Base-by-base conservation (phyloP, 2,797 vertebrate genomes). In the Chelon auratus region DNA sequence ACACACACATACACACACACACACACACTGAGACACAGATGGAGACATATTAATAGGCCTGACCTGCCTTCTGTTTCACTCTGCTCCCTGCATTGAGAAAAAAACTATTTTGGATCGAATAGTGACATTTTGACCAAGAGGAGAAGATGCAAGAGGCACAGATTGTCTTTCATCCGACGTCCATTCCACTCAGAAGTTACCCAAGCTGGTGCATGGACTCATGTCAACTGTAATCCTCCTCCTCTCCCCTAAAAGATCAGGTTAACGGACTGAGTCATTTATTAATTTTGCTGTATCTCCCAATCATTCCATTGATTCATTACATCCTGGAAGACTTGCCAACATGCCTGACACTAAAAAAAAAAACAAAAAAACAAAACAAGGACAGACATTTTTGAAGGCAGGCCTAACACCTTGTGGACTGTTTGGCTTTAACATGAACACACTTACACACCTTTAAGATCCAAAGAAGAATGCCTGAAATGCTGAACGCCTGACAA, bases 381-480 rank as follows among this genome's bases (percentile, higher is more conserved):
- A 40, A 24, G 30, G 42, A 65, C 18, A 53, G 26, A 50, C 40
- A 40, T 56, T 26, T 70, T 65, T 62, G 9, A 11, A 75, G 52
- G 36, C 66, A 37, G 62, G 58, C 50, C 48, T 39, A 43, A 73
- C 72, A 79, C 62, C 67, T 10, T 48, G 69, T 77, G 50, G 74
- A 79, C 77, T 71, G 60, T 58, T 67, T 73, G 73, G 82, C 78
- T 84, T 83, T 47, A 75, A 82, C 40, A 68, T 56, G 65, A 69
- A 82, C 52, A 72, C 72, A 85, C 80, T 67, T 50, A 83, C 78
- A 80, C 75, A 88, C 76, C 53, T 84, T 83, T 82, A 76, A 76
- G 82, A 90, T 91, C 90, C 92, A 94, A 93, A 93, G 93, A 93
- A 77, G 74, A 88, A 86, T 80, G 75, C 81, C 89, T 89, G 75